phyloP scores from a whole-genome alignment of 2,113 vertebrate species.

The Casuarius casuarius region DNA sequence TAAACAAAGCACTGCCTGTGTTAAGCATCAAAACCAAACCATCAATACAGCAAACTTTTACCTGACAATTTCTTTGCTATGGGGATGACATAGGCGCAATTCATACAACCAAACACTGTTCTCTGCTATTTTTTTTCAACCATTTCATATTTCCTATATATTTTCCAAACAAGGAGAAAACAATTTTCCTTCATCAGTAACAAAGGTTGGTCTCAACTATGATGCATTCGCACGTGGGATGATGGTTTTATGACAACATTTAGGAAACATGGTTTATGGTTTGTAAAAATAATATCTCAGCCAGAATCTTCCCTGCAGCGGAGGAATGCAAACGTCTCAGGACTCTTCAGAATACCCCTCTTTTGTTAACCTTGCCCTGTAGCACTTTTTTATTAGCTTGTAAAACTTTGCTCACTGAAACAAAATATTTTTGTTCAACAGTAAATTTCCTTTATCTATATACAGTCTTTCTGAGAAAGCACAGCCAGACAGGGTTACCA shows the following conservation, averaged over 20 bases:
- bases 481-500: neutral
- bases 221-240: rapidly evolving
- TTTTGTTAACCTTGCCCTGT: neutral
- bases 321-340: neutral
- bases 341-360: neutral
- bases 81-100: rapidly evolving
- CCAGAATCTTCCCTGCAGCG: neutral
- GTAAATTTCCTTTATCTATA: neutral
- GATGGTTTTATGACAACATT: neutral
- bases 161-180: neutral
- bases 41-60: no score
- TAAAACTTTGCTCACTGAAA: neutral
- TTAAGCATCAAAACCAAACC: neutral
- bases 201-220: neutral
- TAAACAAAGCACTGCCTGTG: neutral
- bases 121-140: no score
- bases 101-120: rapidly evolving
- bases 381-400: neutral
- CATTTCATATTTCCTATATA: neutral
- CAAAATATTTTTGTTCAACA: neutral
- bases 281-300: neutral
- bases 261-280: rapidly evolving
- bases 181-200: neutral
- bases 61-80: neutral
- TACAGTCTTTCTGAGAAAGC: neutral